A percentile compares a stretch with the other conserved stretches of the same genome.
Evolutionary conservation across 2,888 invertebrate species (phyloP).

Genomic region (Ophonus ardosiacus): DNA sequence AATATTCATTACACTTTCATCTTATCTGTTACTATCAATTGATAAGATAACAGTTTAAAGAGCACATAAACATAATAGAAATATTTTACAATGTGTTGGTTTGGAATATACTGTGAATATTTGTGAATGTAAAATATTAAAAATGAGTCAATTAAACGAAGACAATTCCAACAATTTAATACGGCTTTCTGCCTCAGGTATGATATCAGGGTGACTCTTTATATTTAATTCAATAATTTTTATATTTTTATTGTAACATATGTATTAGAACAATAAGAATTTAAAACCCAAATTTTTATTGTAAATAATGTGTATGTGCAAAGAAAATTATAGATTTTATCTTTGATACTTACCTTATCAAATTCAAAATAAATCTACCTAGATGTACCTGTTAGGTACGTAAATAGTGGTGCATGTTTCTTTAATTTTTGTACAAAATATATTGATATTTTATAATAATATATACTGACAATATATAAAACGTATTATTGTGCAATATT

Average conservation of each 20-base stretch:
- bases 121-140: neutral
- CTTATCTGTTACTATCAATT: neutral
- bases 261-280: no score
- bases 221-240: neutral
- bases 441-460: no score
- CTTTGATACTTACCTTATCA: no score
- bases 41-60: neutral
- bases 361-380: no score
- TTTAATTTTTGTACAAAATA: no score
- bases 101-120: neutral
- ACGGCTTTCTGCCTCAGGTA: conserved; percentile 1
- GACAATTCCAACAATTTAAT: neutral
- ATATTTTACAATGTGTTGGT: neutral
- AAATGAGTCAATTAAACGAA: conserved; percentile 11
- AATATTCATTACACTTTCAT: neutral
- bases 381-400: no score
- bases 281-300: no score
- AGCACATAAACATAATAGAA: neutral
- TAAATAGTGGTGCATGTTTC: no score
- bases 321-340: no score
- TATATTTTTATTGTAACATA: neutral
- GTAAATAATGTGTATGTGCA: no score
- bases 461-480: no score
- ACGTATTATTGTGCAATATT: no score
- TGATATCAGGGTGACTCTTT: neutral